A percentile compares a stretch with the other conserved stretches of the same genome.
These are phyloP conservation scores for Sylvia borin DNA, from an alignment of 2,797 vertebrate genomes.

Conservation along the genomic window DNA sequence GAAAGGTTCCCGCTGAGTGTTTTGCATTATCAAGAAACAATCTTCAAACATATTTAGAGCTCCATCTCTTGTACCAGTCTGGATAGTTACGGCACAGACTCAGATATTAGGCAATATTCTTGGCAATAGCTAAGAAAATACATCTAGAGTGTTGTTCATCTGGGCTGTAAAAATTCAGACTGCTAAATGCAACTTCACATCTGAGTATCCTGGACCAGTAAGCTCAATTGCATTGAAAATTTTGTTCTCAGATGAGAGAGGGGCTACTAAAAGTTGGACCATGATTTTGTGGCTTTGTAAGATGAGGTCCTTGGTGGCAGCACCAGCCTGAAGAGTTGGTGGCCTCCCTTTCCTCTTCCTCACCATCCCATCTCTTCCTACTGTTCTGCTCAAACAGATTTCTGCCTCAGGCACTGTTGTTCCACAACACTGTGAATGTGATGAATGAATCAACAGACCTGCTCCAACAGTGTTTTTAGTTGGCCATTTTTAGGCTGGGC, in stretches of 20 bases:
- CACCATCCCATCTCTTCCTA: rapidly evolving
- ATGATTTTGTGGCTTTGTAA: not conserved
- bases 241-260: not conserved
- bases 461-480: not conserved
- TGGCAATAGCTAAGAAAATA: not conserved
- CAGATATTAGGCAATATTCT: not conserved
- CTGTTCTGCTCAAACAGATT: not conserved
- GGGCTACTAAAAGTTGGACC: not conserved
- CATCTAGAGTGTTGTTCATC: not conserved
- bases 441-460: not conserved
- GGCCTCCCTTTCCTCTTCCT: not conserved
- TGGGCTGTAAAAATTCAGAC: not conserved
- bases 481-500: not conserved
- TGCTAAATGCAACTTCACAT: not conserved
- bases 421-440: not conserved
- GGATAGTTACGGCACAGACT: rapidly evolving
- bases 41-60: not conserved
- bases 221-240: not conserved
- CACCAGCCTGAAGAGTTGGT: rapidly evolving
- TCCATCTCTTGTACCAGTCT: not conserved
- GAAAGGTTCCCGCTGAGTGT: not conserved
- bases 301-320: not conserved
- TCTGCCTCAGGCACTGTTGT: not conserved
- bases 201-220: not conserved
- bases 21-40: not conserved